Evolutionary conservation across 2,113 vertebrate species (phyloP), one percentile per base, ranked within the genome.

Genomic region (Platysternon megacephalum): DNA sequence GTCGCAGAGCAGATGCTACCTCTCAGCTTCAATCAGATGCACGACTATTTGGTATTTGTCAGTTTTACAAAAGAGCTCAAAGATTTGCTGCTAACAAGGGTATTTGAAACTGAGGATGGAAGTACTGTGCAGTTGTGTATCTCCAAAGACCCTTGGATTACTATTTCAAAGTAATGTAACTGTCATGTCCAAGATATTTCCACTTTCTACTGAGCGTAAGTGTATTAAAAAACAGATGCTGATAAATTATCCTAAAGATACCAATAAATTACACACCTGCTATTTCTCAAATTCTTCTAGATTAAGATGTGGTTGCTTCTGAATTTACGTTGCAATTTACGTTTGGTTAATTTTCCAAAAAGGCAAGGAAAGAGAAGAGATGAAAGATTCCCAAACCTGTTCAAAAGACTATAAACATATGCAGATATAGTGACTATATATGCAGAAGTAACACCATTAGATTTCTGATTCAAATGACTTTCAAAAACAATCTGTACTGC

Each of bases 21-120:
- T 93, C 96, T 98, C 98, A 97, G 95, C 86, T 96, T 87, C 82
- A 96, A 96, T 98, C 95, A 97, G 87, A 52, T n/a, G 22, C 35
- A 4, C 0, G 1, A 5, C 68, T 85, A 93, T 82, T 26, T 1
- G 1, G 82, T 2, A 0, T 32, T 48, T 24, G 5, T 19, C 89
- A 1, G 12, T 58, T 14, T 61, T 2, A 6, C 8, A 39, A 14
- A 5, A 9, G 1, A 53, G 72, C 87, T 82, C 79, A 1, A 2
- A 28, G 79, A 44, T 87, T 1, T 81, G 93, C 93, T 46, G n/a
- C 61, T 6, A 1, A 48, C 82, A 49, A 0, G 0, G 42, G 65
- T 24, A n/a, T 39, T 39, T 28, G 26, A 19, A 49, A 8, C 0
- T 0, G 10, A n/a, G 5, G 16, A 0, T 0, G 0, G 56, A 39